Evolutionary conservation across 2,113 vertebrate genomes (phyloP).

Genomic region (Thomomys bottae): DNA sequence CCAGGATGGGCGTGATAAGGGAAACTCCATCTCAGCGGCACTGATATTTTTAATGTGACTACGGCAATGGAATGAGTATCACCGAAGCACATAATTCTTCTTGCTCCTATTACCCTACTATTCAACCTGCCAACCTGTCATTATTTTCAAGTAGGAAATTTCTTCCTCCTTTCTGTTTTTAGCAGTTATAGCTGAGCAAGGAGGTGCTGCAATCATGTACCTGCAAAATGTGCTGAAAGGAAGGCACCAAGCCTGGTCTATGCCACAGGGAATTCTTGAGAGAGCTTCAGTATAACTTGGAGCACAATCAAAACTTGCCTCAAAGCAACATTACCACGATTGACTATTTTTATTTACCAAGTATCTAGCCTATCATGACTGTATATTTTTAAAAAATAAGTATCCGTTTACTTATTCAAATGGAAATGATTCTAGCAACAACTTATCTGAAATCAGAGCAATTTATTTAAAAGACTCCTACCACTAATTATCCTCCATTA

Average conservation of each 20-base stretch:
- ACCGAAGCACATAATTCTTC: constrained; percentile 57
- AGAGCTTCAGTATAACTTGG: background rate
- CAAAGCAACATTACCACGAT: background rate
- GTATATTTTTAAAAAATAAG: background rate
- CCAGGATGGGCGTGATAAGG: constrained; percentile 9
- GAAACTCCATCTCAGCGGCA: background rate
- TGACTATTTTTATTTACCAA: background rate
- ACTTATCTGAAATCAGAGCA: background rate
- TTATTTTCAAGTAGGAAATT: constrained; percentile 43
- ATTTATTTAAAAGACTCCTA: background rate
- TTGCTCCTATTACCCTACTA: constrained; percentile 44
- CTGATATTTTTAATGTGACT: background rate
- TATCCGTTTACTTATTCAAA: background rate
- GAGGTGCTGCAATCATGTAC: background rate
- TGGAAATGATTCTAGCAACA: background rate
- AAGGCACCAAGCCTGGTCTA: background rate
- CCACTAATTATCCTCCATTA: background rate
- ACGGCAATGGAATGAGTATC: background rate
- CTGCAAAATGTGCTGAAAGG: background rate
- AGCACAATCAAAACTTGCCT: background rate
- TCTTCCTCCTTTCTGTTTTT: constrained; percentile 62
- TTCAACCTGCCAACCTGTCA: constrained; percentile 66
- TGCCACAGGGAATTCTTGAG: background rate
- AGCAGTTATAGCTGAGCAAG: constrained; percentile 6
- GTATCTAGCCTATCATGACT: background rate